A percentile compares a stretch with the other conserved stretches of the same genome.
These are phyloP conservation scores for Tokudaia tokunoshimensis DNA, from an alignment of 2,797 vertebrate genomes.

Conservation along the genomic window DNA sequence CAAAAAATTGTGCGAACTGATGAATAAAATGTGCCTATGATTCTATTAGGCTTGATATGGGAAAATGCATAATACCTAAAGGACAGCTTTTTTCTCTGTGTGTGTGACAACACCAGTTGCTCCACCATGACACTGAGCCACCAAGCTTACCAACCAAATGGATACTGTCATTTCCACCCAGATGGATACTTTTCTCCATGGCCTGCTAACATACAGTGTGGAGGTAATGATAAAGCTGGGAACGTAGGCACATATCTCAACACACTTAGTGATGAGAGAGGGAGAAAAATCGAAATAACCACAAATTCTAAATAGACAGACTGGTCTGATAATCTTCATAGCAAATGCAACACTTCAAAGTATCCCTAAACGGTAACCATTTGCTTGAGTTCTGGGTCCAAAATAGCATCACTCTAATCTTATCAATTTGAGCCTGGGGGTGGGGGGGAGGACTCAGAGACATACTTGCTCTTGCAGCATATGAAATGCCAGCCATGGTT, in stretches of 20 bases:
- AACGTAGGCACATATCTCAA: constrained; percentile 64
- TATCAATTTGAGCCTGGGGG: constrained; percentile 63
- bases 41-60: constrained; percentile 69
- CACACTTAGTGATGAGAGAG: background rate
- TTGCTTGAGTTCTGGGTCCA: constrained; percentile 66
- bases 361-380: constrained; percentile 74
- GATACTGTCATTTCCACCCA: background rate
- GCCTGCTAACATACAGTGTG: background rate
- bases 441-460: background rate
- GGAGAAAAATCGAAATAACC: constrained; percentile 57
- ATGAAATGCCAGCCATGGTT: constrained; percentile 6
- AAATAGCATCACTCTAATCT: constrained; percentile 81
- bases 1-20: constrained; percentile 78
- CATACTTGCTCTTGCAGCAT: background rate
- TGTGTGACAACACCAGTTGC: background rate
- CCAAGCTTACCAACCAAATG: background rate
- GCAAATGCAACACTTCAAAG: constrained; percentile 60
- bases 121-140: accelerated
- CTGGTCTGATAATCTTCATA: constrained; percentile 60
- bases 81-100: background rate
- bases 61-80: constrained; percentile 59
- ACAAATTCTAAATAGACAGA: constrained; percentile 73
- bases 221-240: constrained; percentile 62
- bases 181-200: constrained; percentile 11
- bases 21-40: constrained; percentile 80